phyloP scores from a whole-genome alignment of 1,140 invertebrate genomes.

The Drosophila aff. region DNA sequence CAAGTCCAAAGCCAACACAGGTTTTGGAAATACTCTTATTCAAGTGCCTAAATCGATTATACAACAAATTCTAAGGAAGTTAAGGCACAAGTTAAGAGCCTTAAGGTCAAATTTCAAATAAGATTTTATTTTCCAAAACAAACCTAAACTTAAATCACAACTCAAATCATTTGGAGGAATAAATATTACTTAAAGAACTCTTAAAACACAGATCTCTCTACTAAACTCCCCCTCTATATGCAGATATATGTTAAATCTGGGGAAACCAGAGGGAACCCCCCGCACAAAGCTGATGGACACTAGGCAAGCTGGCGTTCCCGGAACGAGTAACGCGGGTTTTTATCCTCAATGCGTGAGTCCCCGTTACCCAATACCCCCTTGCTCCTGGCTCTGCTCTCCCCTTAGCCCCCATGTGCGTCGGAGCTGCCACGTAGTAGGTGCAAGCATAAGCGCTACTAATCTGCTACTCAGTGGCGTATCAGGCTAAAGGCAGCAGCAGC shows the following conservation, averaged over 20 bases:
- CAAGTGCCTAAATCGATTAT: not conserved
- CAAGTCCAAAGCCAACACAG: not conserved
- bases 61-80: too few species aligned
- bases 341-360: slow-evolving; percentile 28
- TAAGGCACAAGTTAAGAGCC: too few species aligned
- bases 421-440: slow-evolving; percentile 75
- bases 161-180: too few species aligned
- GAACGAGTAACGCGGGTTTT: slow-evolving; percentile 46
- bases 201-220: not conserved
- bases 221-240: slow-evolving; percentile 21
- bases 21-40: slow-evolving; percentile 11
- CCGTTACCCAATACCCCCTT: not conserved
- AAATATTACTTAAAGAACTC: too few species aligned
- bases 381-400: not conserved
- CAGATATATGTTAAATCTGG: slow-evolving; percentile 17
- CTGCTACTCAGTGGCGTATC: slow-evolving; percentile 82
- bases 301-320: not conserved
- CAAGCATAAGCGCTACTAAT: slow-evolving; percentile 82
- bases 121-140: too few species aligned
- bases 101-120: too few species aligned
- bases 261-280: not conserved
- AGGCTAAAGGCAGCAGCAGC: slow-evolving; percentile 63
- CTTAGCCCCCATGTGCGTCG: slow-evolving; percentile 9
- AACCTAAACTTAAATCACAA: too few species aligned
- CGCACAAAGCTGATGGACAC: slow-evolving; percentile 39